These are phyloP conservation scores for Tragelaphus imberbis DNA, from an alignment of 2,113 vertebrate species.

Conservation along the genomic window DNA sequence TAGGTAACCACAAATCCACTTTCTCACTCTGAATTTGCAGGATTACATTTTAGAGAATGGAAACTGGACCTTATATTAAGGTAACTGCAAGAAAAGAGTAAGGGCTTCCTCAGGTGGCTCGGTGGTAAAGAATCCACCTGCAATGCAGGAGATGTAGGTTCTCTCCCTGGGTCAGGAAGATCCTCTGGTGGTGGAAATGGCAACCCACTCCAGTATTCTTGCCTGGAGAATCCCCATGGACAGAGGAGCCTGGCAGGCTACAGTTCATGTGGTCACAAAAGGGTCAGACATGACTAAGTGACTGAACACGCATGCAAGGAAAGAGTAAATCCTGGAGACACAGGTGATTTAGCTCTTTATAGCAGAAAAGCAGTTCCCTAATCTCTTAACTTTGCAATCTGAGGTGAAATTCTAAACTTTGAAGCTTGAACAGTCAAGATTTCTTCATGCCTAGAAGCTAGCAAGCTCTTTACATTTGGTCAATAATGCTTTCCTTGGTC, in stretches of 20 bases:
- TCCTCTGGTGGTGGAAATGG: neutral
- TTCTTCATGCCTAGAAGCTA: neutral
- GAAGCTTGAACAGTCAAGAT: neutral
- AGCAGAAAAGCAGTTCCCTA: neutral
- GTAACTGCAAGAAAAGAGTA: neutral
- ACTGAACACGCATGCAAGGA: neutral
- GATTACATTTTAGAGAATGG: neutral
- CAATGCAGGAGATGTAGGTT: neutral
- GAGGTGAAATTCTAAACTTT: neutral
- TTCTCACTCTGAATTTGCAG: neutral
- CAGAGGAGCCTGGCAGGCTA: neutral
- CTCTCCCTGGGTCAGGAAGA: neutral
- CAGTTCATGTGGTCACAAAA: neutral
- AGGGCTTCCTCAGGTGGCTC: neutral
- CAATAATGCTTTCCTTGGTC: neutral
- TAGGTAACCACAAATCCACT: neutral
- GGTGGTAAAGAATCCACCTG: neutral
- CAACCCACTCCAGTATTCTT: neutral
- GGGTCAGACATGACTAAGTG: neutral
- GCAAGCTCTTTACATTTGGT: fast-evolving
- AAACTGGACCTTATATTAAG: neutral
- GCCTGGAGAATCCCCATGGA: neutral
- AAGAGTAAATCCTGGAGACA: neutral
- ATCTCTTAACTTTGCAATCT: neutral
- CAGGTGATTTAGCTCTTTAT: neutral